These are phyloP conservation scores for Echinometra lucunter DNA, from an alignment of 53 echinoderm and acorn worm species.

Conservation along the genomic window DNA sequence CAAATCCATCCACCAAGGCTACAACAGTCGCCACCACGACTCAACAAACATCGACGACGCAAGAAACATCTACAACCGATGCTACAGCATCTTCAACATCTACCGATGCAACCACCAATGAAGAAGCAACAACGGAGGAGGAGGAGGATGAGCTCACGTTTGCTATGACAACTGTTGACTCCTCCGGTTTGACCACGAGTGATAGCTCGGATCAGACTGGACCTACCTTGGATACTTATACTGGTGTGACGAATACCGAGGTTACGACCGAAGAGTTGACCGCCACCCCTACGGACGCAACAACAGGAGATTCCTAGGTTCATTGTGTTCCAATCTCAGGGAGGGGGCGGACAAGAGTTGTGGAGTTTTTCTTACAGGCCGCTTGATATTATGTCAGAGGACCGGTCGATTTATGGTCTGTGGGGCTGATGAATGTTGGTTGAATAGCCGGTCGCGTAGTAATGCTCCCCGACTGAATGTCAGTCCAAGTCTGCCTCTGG, in stretches of 20 bases:
- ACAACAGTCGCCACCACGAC: neutral
- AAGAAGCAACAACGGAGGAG: slow-evolving; percentile 44
- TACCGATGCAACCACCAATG: neutral
- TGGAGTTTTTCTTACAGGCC: no score
- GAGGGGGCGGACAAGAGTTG: no score
- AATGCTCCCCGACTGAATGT: no score
- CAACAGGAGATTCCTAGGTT: neutral
- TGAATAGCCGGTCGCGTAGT: no score
- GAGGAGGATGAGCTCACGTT: neutral
- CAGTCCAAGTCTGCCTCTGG: no score
- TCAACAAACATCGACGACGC: neutral
- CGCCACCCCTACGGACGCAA: slow-evolving; percentile 11
- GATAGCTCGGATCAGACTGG: slow-evolving; percentile 18
- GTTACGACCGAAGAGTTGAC: slow-evolving; percentile 45
- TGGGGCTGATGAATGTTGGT: no score
- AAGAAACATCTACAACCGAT: neutral
- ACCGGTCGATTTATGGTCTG: no score
- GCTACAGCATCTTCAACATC: neutral
- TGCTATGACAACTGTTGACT: slow-evolving; percentile 26
- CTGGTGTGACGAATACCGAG: slow-evolving; percentile 53
- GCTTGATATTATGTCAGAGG: no score
- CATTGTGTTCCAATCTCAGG: no score
- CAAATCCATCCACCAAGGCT: neutral
- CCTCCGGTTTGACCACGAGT: neutral
- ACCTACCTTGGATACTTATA: slow-evolving; percentile 16